Evolutionary conservation across 2,797 vertebrate species (phyloP), one percentile per base, ranked within the genome.

Genomic region (Phalloptychus januarius): DNA sequence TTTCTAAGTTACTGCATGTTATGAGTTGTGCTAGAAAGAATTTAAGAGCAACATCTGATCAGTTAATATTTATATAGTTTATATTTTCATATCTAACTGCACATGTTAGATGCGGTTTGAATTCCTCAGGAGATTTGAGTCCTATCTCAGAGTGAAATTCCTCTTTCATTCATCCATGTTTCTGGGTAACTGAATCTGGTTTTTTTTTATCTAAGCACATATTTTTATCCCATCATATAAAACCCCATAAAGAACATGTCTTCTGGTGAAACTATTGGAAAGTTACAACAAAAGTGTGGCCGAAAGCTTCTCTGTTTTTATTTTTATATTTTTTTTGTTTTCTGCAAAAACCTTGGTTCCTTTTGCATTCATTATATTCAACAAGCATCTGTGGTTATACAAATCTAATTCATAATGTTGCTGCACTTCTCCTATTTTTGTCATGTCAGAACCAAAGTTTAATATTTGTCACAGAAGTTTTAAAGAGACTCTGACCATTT

Each of bases 1-100:
- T 82, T 79, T 56, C 65, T 82, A 50, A 76, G 36, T 84, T 90
- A n/a, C 73, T 83, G 72, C 38, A 38, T 78, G 61, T 61, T 82
- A 69, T 71, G 69, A 80, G 56, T n/a, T 65, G 76, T 40, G 70
- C 63, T 33, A n/a, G 72, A 80, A 73, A 81, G 31, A 71, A 81
- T 88, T 83, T 79, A 18, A 84, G 75, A 56, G 77, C 79, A 79
- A 84, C 85, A 88, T 87, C 76, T 88, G 75, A 76, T 84, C 63
- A 73, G 28, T 71, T 52, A 71, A 79, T 86, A 82, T 81, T 86
- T 42, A 56, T 80, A 72, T 80, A 75, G 77, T 71, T 44, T 28
- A 40, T 42, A 70, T 44, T 44, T 70, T 69, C 75, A 72, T 33
- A n/a, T 77, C 20, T 36, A 46, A 67, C 69, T 81, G 40, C 38